A percentile compares a stretch with the other conserved stretches of the same genome.
Conservation (phyloP, 1,140 invertebrate species). For the Diabrotica virgifera region DNA sequence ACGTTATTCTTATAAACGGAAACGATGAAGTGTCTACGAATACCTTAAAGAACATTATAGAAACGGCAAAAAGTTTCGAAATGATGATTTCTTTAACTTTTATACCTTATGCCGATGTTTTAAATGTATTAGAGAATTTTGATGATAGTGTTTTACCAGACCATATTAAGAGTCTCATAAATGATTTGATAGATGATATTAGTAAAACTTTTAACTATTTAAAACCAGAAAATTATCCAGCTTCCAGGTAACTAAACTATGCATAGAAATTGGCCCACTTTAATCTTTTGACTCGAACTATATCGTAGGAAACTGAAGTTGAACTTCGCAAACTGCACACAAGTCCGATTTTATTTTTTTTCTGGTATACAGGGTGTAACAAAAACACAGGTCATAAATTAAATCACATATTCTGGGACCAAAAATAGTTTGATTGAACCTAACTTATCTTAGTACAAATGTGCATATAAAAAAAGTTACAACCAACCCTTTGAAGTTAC, state of each 20-base stretch:
- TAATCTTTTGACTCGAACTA: too few relatives aligned
- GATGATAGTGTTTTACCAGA: constrained; percentile 16
- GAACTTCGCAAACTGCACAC: too few relatives aligned
- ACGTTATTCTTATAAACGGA: constrained; percentile 21
- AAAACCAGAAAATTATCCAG: background rate
- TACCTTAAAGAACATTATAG: constrained; percentile 14
- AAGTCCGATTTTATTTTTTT: too few relatives aligned
- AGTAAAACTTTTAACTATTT: constrained; percentile 1
- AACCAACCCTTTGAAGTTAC: too few relatives aligned
- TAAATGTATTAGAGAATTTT: constrained; percentile 13
- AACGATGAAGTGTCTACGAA: constrained; percentile 10
- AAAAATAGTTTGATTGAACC: too few relatives aligned
- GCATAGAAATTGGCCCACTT: too few relatives aligned
- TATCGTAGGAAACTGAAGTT: too few relatives aligned
- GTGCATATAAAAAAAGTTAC: too few relatives aligned
- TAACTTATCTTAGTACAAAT: too few relatives aligned
- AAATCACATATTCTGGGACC: too few relatives aligned
- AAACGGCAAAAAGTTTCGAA: constrained; percentile 17
- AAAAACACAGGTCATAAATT: too few relatives aligned
- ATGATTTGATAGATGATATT: constrained; percentile 16
- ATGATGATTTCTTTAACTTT: constrained; percentile 25
- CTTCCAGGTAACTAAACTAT: background rate
- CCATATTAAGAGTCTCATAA: constrained; percentile 14
- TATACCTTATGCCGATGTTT: constrained; percentile 24
- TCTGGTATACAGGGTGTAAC: too few relatives aligned